Conservation (phyloP, 1,140 invertebrate genomes). For the Ericerus pela region DNA sequence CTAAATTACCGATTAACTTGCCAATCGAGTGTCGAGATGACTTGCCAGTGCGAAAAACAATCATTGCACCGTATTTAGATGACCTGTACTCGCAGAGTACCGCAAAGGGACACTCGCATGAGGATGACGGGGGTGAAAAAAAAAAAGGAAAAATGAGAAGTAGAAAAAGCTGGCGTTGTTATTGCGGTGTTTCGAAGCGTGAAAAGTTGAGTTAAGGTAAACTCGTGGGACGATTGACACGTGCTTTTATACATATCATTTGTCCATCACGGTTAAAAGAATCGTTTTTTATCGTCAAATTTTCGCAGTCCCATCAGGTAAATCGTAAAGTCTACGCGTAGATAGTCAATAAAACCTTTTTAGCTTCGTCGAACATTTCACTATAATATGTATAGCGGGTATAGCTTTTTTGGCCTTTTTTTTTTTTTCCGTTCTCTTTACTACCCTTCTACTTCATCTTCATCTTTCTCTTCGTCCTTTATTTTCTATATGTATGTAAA, state of each 20-base stretch:
- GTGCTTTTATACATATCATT: slow-evolving; percentile 10
- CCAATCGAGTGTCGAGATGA: too few species aligned
- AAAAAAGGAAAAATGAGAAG: too few species aligned
- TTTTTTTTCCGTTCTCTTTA: background rate
- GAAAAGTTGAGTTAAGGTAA: slow-evolving; percentile 8
- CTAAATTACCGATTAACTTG: too few species aligned
- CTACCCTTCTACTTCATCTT: background rate
- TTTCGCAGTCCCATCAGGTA: slow-evolving; percentile 10
- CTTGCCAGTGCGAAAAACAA: too few species aligned
- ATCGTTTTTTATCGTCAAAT: slow-evolving; percentile 10
- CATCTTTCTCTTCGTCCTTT: too few species aligned
- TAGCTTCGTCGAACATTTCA: background rate
- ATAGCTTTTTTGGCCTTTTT: too few species aligned
- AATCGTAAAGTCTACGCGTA: slow-evolving; percentile 7
- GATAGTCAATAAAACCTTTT: slow-evolving; percentile 4
- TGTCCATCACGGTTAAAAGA: slow-evolving; percentile 8
- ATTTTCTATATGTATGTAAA: background rate
- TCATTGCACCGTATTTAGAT: too few species aligned
- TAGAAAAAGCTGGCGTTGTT: slow-evolving; percentile 5
- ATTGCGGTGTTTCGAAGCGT: slow-evolving; percentile 2
- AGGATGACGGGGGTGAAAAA: too few species aligned
- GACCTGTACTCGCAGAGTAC: too few species aligned
- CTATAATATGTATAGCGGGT: too few species aligned
- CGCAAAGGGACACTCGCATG: too few species aligned
- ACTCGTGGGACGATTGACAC: slow-evolving; percentile 10